Conservation (phyloP, 2,113 vertebrate genomes). For the Mohoua ochrocephala region DNA sequence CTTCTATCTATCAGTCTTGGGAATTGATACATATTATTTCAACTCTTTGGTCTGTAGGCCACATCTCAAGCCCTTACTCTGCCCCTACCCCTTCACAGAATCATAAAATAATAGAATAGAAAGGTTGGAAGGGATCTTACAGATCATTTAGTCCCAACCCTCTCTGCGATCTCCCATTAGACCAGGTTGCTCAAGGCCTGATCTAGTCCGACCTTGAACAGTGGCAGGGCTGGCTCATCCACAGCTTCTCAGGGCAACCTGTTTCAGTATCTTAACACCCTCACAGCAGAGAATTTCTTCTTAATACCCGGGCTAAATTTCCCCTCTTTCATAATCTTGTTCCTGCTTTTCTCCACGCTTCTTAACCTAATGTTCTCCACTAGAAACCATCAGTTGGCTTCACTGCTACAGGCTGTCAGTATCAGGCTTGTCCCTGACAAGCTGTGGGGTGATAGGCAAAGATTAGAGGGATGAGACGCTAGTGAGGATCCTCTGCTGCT, state of each 20-base stretch:
- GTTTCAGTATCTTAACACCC: not conserved
- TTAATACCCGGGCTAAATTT: not conserved
- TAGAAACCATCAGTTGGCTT: not conserved
- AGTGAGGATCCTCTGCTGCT: not conserved
- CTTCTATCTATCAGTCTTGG: not conserved
- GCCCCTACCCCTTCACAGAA: not conserved
- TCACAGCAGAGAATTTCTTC: not conserved
- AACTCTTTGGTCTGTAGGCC: not conserved
- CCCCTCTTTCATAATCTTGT: not conserved
- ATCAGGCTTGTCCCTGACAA: not conserved
- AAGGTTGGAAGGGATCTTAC: not conserved
- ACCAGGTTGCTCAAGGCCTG: not conserved
- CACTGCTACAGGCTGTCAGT: not conserved
- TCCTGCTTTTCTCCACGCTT: not conserved
- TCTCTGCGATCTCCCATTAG: not conserved
- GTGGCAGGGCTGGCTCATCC: not conserved
- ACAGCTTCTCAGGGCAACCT: not conserved
- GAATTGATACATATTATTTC: not conserved
- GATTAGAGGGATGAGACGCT: not conserved
- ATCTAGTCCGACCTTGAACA: not conserved
- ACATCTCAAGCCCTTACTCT: not conserved
- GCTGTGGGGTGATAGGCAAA: not conserved
- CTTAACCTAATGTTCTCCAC: not conserved
- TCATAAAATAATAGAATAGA: not conserved
- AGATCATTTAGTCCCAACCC: not conserved